phyloP scores from a whole-genome alignment of 1,140 invertebrate genomes.

The Scaptomyza hsui region DNA sequence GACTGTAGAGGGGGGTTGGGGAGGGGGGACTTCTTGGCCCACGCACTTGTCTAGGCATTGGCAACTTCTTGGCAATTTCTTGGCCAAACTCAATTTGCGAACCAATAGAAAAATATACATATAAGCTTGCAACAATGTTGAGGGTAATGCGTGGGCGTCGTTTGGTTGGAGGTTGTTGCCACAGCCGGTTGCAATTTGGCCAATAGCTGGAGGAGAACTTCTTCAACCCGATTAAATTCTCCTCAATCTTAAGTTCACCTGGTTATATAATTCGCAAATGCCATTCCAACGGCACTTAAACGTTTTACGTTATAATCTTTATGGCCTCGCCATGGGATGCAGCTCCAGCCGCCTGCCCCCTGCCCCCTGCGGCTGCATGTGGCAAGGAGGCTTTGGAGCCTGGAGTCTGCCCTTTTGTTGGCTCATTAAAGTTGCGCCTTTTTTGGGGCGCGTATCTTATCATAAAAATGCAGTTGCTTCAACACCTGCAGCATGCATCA shows the following conservation, averaged over 20 bases:
- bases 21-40: slow-evolving; percentile 25
- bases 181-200: slow-evolving; percentile 12
- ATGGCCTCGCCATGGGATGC: slow-evolving; percentile 42
- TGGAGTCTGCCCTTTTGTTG: slow-evolving; percentile 29
- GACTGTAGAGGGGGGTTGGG: not conserved
- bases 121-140: slow-evolving; percentile 28
- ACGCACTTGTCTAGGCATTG: slow-evolving; percentile 69
- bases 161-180: slow-evolving; percentile 20
- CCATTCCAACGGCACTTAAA: slow-evolving; percentile 39
- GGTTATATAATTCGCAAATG: slow-evolving; percentile 40
- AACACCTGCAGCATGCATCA: slow-evolving; percentile 73
- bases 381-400: not conserved
- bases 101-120: slow-evolving; percentile 11
- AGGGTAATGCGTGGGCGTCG: slow-evolving; percentile 28
- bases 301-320: slow-evolving; percentile 54
- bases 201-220: slow-evolving; percentile 13
- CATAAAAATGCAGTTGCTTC: slow-evolving; percentile 77
- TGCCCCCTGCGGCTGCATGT: slow-evolving; percentile 3
- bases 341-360: not conserved
- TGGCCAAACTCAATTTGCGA: slow-evolving; percentile 68
- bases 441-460: slow-evolving; percentile 74
- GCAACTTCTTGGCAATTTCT: too few species aligned
- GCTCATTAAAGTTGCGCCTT: slow-evolving; percentile 68
- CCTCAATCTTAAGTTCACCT: slow-evolving; percentile 28
- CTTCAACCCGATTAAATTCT: slow-evolving; percentile 19